Base-by-base conservation (phyloP, 2,113 vertebrate species). In the Periophthalmus modestus region DNA sequence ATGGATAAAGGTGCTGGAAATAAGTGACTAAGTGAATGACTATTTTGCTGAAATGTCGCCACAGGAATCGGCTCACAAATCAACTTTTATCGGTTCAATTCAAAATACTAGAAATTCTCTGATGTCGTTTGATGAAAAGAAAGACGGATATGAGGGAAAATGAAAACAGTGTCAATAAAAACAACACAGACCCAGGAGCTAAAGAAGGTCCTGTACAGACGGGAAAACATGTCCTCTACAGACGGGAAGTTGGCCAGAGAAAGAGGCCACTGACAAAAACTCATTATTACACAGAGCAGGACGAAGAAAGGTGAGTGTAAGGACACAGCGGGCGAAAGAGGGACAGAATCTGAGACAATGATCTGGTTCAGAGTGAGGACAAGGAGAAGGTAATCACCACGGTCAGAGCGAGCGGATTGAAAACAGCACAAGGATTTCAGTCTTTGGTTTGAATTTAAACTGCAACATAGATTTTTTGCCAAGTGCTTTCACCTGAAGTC, bases 201-300 rank as follows among this genome's bases (percentile, higher is more conserved):
- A 76, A 66, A 69, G 68, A 1, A 69, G 34, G 50, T 59, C 77
- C 73, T 78, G 66, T 11, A 52, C 83, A 81, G 74, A 77, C 69
- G 83, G 79, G 77, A 89, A 79, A 28, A 28, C 28, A 69, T 43
- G 50, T 59, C 77, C 73, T 78, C 68, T 11, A 52, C 83, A 81
- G 74, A 77, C 69, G 83, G 79, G 77, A 89, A 79, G 81, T 84
- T 69, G 57, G 52, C 68, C 73, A 81, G 47, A 77, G 75, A 78
- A 77, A 39, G 54, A 81, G 75, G 75, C 71, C 73, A 78, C 13
- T 80, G 75, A 80, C 68, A 69, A 74, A 77, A 83, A 85, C 76
- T 87, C 66, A 83, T 85, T 84, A 83, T 82, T 78, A 70, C 69
- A 77, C 66, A 73, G 50, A 66, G 75, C 28, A 78, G 69, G 65